Percentiles rank a stretch among this genome's conserved stretches.
phyloP scores from a whole-genome alignment of 2,888 invertebrate genomes.

The Napeogenes inachia region DNA sequence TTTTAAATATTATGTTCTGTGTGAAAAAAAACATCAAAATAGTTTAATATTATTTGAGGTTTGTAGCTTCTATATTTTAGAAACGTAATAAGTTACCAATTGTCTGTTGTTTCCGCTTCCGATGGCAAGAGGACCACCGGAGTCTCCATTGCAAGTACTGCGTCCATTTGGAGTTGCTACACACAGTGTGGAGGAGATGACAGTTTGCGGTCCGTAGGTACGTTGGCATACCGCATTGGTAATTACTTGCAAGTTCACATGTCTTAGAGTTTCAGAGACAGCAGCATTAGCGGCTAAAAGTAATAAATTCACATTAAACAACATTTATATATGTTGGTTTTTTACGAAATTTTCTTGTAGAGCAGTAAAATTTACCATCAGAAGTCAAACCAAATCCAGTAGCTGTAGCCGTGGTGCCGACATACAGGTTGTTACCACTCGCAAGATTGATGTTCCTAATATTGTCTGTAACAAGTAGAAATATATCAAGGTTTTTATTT shows the following conservation, averaged over 20 bases:
- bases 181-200: constrained; percentile 49
- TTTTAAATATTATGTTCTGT: no score
- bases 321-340: no score
- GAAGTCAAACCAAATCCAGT: constrained; percentile 41
- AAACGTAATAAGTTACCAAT: no score
- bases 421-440: constrained; percentile 34
- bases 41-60: no score
- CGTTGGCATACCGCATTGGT: constrained; percentile 48
- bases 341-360: background rate
- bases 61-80: no score
- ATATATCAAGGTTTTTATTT: background rate
- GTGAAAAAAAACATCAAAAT: no score
- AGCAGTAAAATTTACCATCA: constrained; percentile 22
- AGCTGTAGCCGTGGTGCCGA: constrained; percentile 34
- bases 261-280: constrained; percentile 16
- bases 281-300: constrained; percentile 30
- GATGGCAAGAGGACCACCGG: constrained; percentile 44
- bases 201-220: constrained; percentile 40
- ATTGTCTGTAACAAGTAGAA: constrained; percentile 29
- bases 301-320: no score
- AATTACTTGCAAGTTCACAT: constrained; percentile 43
- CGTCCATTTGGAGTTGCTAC: constrained; percentile 42
- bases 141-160: constrained; percentile 55
- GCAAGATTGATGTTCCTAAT: constrained; percentile 38
- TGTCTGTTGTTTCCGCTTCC: background rate